phyloP scores from a whole-genome alignment of 2,888 invertebrate genomes.

The Eilema caniola region DNA sequence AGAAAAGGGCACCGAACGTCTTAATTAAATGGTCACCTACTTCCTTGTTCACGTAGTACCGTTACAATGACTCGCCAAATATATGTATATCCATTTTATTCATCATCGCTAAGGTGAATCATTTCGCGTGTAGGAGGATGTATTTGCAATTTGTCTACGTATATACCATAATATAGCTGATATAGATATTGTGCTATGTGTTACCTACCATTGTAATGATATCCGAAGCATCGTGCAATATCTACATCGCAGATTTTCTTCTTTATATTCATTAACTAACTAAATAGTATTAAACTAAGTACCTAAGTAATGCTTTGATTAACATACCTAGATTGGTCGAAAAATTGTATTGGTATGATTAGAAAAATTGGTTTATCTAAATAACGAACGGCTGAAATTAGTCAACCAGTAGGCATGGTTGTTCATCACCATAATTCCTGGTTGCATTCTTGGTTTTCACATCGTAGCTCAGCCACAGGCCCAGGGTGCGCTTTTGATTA shows the following conservation, averaged over 20 bases:
- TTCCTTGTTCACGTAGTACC: constrained; percentile 47
- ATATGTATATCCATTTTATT: constrained; percentile 46
- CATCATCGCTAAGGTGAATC: constrained; percentile 56
- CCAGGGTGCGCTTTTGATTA: too few relatives aligned
- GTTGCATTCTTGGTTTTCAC: too few relatives aligned
- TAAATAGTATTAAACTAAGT: not conserved
- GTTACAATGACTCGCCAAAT: constrained; percentile 56
- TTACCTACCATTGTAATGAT: not conserved
- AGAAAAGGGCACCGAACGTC: constrained; percentile 38
- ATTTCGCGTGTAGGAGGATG: constrained; percentile 55
- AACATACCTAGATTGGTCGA: too few relatives aligned
- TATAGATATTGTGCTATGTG: not conserved
- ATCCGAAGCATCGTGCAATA: not conserved
- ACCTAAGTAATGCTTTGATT: too few relatives aligned
- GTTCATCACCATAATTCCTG: too few relatives aligned
- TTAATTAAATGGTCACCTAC: constrained; percentile 35
- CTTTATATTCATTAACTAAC: not conserved
- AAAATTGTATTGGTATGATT: too few relatives aligned
- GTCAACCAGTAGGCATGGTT: too few relatives aligned
- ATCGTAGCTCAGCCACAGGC: too few relatives aligned
- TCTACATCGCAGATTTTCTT: not conserved
- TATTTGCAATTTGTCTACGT: constrained; percentile 23
- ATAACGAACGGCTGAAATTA: too few relatives aligned
- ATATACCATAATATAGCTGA: constrained; percentile 5
- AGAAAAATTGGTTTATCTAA: too few relatives aligned